Conservation (phyloP, 2,888 invertebrate species). For the Horisme vitalbata region DNA sequence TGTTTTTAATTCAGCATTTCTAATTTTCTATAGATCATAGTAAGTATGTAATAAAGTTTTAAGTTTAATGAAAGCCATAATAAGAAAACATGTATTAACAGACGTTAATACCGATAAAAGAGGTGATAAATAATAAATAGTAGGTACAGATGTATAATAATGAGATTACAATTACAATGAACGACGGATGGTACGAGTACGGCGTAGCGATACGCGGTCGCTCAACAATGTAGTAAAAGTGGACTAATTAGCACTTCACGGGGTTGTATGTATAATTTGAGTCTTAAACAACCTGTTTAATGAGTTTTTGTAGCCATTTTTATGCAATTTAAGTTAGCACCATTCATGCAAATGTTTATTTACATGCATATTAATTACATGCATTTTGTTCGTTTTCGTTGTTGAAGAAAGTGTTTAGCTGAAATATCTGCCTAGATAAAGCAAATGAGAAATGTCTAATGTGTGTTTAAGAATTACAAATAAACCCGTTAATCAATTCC, state of each 20-base stretch:
- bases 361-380: constrained; percentile 32
- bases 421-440: too few relatives aligned
- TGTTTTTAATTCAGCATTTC: constrained; percentile 9
- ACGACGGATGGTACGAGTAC: constrained; percentile 33
- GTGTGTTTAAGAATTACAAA: too few relatives aligned
- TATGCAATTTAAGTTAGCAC: constrained; percentile 43
- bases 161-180: constrained; percentile 36
- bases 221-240: constrained; percentile 42
- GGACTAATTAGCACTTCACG: constrained; percentile 40
- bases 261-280: constrained; percentile 43
- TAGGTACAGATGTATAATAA: constrained; percentile 32
- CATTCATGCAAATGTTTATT: constrained; percentile 36
- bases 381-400: constrained; percentile 20
- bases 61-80: too few relatives aligned
- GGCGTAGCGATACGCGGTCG: constrained; percentile 33
- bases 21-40: not conserved
- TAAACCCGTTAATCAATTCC: too few relatives aligned
- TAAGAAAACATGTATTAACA: too few relatives aligned
- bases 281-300: constrained; percentile 43
- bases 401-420: not conserved
- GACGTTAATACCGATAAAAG: too few relatives aligned
- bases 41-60: not conserved
- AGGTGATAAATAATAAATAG: constrained; percentile 34
- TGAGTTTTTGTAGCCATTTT: constrained; percentile 43
- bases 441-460: too few relatives aligned